Conservation (phyloP, 1,140 invertebrate species). For the Procambarus virginalis region DNA sequence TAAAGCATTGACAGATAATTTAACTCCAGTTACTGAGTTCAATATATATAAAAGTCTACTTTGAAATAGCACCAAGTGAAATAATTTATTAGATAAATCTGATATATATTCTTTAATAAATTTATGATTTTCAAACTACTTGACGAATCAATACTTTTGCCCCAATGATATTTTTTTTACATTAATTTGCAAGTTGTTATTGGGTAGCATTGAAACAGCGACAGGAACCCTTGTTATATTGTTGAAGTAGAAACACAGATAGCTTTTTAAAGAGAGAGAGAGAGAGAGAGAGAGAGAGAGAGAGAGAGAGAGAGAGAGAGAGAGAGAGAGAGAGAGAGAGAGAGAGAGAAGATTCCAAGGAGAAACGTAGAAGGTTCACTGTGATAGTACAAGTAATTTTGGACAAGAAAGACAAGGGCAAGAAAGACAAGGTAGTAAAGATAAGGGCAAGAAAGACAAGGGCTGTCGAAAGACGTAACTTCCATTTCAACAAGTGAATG, state of each 20-base stretch:
- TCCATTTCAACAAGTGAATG: background rate
- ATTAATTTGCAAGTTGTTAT: background rate
- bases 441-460: background rate
- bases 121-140: background rate
- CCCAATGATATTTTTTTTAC: background rate
- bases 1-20: background rate
- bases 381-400: too few relatives aligned
- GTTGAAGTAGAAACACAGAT: background rate
- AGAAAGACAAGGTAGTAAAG: background rate
- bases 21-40: background rate
- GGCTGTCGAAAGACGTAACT: background rate
- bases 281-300: background rate
- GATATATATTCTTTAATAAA: background rate
- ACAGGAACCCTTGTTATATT: background rate
- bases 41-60: background rate
- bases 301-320: background rate
- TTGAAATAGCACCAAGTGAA: slow-evolving; percentile 14
- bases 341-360: background rate
- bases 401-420: background rate
- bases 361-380: background rate
- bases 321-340: background rate
- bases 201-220: background rate
- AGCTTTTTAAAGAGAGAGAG: too few relatives aligned
- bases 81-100: slow-evolving; percentile 12
- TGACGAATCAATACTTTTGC: background rate